Evolutionary conservation across 2,113 vertebrate species (phyloP).

Genomic region (Coreoperca whiteheadi): DNA sequence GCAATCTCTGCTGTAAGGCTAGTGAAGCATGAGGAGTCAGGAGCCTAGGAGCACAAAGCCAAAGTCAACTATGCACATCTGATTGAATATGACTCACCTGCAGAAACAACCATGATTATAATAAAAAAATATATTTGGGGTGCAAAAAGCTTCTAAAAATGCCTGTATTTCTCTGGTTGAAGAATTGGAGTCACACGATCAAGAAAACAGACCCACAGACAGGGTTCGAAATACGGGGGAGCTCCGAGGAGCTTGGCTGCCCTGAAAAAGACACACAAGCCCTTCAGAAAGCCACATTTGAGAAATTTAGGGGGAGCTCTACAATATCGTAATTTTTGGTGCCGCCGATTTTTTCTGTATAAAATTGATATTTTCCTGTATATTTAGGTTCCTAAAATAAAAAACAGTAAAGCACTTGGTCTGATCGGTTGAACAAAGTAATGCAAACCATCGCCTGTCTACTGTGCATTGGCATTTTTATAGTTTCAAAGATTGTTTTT

Average conservation of each 20-base stretch:
- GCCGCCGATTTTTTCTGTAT: background rate
- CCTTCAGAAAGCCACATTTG: background rate
- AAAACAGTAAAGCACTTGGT: background rate
- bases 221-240: background rate
- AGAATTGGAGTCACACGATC: background rate
- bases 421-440: too few species aligned
- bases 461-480: too few species aligned
- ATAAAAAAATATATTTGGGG: background rate
- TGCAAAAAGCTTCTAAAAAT: background rate
- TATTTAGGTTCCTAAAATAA: too few species aligned
- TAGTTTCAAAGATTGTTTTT: too few species aligned
- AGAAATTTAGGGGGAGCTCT: background rate
- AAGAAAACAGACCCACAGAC: too few species aligned
- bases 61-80: slow-evolving; percentile 46
- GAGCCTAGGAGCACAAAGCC: slow-evolving; percentile 33
- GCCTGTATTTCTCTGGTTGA: background rate
- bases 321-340: background rate
- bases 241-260: background rate
- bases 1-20: slow-evolving; percentile 42
- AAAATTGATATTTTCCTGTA: background rate
- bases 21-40: slow-evolving; percentile 56
- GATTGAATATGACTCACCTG: slow-evolving; percentile 35
- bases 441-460: too few species aligned
- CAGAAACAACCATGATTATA: background rate
- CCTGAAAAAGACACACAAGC: background rate